A percentile compares a stretch with the other conserved stretches of the same genome.
These are phyloP conservation scores for Biston stratarius DNA, from an alignment of 2,888 invertebrate genomes.

Conservation along the genomic window DNA sequence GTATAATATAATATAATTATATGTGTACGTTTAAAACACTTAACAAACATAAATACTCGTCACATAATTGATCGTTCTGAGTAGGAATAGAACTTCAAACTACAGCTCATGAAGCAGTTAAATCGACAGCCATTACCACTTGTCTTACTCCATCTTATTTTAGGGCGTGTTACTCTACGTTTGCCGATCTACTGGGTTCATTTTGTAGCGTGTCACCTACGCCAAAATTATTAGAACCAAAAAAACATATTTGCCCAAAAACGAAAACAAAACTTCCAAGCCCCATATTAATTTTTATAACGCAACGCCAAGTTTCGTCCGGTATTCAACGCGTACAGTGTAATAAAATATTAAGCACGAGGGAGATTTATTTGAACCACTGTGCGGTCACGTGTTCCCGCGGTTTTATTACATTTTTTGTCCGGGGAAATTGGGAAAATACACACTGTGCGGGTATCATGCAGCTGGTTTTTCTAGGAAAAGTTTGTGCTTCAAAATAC, in stretches of 20 bases:
- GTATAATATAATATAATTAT: too few relatives aligned
- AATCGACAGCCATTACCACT: too few relatives aligned
- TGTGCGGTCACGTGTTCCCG: constrained; percentile 71
- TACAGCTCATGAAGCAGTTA: too few relatives aligned
- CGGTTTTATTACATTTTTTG: constrained; percentile 81
- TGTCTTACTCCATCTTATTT: too few relatives aligned
- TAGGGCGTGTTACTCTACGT: too few relatives aligned
- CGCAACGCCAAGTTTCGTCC: constrained; percentile 60
- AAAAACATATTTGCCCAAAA: constrained; percentile 14
- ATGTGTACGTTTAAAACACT: too few relatives aligned
- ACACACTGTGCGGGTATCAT: constrained; percentile 46
- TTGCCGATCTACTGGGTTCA: too few relatives aligned
- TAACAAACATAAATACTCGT: too few relatives aligned
- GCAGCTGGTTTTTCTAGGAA: constrained; percentile 45
- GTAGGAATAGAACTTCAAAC: too few relatives aligned
- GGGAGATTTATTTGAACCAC: constrained; percentile 68
- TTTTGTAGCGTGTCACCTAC: too few relatives aligned
- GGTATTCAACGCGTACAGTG: constrained; percentile 60
- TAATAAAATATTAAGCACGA: constrained; percentile 76
- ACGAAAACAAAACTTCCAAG: constrained; percentile 39
- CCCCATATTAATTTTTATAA: constrained; percentile 77
- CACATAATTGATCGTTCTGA: too few relatives aligned
- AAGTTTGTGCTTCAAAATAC: background rate
- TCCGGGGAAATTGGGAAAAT: constrained; percentile 47
- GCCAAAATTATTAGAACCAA: background rate